These are phyloP conservation scores for Xiphophorus birchmanni DNA, from an alignment of 2,797 vertebrate species.

Conservation along the genomic window DNA sequence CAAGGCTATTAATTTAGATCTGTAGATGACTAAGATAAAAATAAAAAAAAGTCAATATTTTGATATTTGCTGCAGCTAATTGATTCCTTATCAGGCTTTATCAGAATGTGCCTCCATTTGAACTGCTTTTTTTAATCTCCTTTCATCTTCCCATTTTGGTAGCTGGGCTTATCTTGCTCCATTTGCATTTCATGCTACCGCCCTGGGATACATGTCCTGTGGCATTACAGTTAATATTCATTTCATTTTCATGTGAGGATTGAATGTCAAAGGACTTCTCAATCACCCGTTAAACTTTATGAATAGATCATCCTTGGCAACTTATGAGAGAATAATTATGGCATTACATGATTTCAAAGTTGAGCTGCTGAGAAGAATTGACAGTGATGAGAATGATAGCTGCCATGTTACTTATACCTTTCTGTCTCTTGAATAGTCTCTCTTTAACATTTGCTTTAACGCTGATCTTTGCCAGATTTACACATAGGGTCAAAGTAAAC, in stretches of 20 bases:
- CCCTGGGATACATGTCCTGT: slow-evolving; percentile 32
- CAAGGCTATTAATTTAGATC: slow-evolving; percentile 36
- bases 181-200: slow-evolving; percentile 27
- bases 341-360: slow-evolving; percentile 55
- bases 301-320: slow-evolving; percentile 49
- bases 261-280: slow-evolving; percentile 52
- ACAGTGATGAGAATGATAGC: slow-evolving; percentile 37
- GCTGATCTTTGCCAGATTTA: background rate
- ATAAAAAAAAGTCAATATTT: slow-evolving; percentile 30
- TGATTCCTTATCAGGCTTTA: slow-evolving; percentile 68
- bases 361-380: slow-evolving; percentile 45
- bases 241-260: slow-evolving; percentile 44
- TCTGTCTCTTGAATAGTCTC: slow-evolving; percentile 1
- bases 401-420: slow-evolving; percentile 17
- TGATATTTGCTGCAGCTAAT: slow-evolving; percentile 54
- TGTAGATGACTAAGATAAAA: slow-evolving; percentile 39
- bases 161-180: slow-evolving; percentile 30
- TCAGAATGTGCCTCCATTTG: slow-evolving; percentile 51
- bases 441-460: background rate
- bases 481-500: background rate
- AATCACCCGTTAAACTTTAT: slow-evolving; percentile 48
- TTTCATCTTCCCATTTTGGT: slow-evolving; percentile 26
- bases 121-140: slow-evolving; percentile 38
- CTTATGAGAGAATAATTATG: slow-evolving; percentile 59
- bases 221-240: slow-evolving; percentile 62